phyloP scores from a whole-genome alignment of 2,888 invertebrate species.

The Nephrotoma appendiculata region DNA sequence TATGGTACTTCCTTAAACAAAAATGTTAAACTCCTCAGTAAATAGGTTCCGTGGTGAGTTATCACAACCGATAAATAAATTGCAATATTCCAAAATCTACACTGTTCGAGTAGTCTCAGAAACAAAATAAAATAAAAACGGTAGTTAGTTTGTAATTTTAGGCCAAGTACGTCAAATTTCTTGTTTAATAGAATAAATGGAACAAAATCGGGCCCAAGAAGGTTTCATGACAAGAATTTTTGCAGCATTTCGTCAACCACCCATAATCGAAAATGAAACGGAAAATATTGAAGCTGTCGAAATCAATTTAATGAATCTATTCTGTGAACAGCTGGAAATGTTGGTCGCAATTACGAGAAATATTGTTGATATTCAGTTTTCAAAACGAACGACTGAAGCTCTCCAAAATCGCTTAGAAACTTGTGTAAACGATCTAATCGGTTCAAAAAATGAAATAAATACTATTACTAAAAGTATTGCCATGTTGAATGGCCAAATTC shows the following conservation, averaged over 20 bases:
- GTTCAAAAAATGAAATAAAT: constrained; percentile 22
- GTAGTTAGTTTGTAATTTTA: constrained; percentile 1
- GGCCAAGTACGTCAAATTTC: neutral
- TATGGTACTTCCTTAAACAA: too few relatives aligned
- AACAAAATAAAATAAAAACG: constrained; percentile 7
- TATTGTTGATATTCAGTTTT: constrained; percentile 8
- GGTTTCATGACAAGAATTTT: neutral
- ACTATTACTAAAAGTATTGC: constrained; percentile 15
- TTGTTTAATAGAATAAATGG: constrained; percentile 1
- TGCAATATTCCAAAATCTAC: constrained; percentile 71
- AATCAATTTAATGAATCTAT: constrained; percentile 2
- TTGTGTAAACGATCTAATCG: constrained; percentile 20
- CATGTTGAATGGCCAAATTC: constrained; percentile 10
- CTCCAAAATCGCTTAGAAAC: constrained; percentile 5
- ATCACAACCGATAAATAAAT: constrained; percentile 54
- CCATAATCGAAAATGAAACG: neutral
- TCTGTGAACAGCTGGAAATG: constrained; percentile 9
- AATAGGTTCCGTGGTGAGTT: too few relatives aligned
- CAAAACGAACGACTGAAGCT: neutral
- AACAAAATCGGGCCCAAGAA: neutral
- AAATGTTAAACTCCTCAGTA: too few relatives aligned
- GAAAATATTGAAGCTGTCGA: constrained; percentile 1
- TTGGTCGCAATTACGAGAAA: constrained; percentile 6
- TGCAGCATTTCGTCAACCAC: neutral
- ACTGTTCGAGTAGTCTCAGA: constrained; percentile 58